These are phyloP conservation scores for Ceraclea dissimilis DNA, from an alignment of 2,888 invertebrate genomes.

Conservation along the genomic window DNA sequence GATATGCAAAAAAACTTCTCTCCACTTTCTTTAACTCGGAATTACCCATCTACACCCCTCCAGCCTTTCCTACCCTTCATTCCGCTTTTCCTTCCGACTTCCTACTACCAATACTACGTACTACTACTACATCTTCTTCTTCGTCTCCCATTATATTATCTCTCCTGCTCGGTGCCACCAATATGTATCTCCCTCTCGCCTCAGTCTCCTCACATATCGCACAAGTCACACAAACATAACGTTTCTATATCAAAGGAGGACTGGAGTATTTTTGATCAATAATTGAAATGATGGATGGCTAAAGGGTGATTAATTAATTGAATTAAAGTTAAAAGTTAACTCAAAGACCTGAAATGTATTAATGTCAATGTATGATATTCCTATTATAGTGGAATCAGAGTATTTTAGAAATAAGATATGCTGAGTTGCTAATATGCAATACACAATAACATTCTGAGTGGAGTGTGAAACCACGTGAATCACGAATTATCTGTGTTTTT, in stretches of 20 bases:
- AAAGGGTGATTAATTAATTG: neutral
- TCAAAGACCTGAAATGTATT: no score
- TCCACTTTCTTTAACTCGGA: constrained; percentile 17
- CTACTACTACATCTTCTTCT: neutral
- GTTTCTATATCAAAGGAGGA: constrained; percentile 9
- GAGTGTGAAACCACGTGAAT: no score
- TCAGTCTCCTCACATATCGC: constrained; percentile 4
- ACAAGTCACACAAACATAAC: constrained; percentile 18
- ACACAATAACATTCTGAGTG: no score
- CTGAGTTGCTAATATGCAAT: no score
- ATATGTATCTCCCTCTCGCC: neutral
- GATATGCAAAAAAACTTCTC: constrained; percentile 17
- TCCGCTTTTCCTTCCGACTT: neutral
- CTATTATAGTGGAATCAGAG: no score
- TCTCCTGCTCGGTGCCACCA: neutral
- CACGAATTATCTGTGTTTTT: no score
- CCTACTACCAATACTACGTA: neutral
- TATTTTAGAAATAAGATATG: no score
- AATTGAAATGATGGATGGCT: neutral
- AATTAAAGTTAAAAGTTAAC: no score
- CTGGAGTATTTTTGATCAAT: constrained; percentile 20
- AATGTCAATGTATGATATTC: no score
- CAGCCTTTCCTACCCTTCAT: neutral
- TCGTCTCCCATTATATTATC: neutral
- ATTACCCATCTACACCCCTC: constrained; percentile 4